Evolutionary conservation across 2,888 invertebrate genomes (phyloP).

Genomic region (Enchytraeus crypticus): DNA sequence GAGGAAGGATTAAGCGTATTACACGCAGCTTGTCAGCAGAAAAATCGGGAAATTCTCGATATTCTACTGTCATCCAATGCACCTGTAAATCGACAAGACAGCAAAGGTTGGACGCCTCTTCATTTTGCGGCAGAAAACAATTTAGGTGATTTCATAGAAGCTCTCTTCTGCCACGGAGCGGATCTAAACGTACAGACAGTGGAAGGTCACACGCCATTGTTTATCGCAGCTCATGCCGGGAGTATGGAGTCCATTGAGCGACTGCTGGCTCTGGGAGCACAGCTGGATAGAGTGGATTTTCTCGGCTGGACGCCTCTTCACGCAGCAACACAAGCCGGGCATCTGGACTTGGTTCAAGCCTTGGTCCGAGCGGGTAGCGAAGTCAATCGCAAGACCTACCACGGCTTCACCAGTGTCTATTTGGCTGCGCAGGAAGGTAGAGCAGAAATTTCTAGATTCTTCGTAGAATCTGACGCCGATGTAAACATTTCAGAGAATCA

Average conservation of each 20-base stretch:
- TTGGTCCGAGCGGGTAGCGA: conserved; percentile 19
- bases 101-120: conserved; percentile 26
- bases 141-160: conserved; percentile 16
- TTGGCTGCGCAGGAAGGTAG: conserved; percentile 21
- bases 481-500: conserved; percentile 27
- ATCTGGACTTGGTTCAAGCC: conserved; percentile 13
- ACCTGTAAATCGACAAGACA: conserved; percentile 23
- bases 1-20: conserved; percentile 18
- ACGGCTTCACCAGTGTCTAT: conserved; percentile 26
- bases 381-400: conserved; percentile 26
- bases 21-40: conserved; percentile 25
- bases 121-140: conserved; percentile 27
- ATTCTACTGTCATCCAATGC: conserved; percentile 17
- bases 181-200: conserved; percentile 24
- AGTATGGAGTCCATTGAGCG: conserved; percentile 6
- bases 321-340: conserved; percentile 26
- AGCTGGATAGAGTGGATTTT: conserved; percentile 24
- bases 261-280: conserved; percentile 16
- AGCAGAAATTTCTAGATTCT: conserved; percentile 13
- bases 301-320: conserved; percentile 28
- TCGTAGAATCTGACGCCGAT: conserved; percentile 18
- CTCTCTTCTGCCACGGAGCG: conserved; percentile 17
- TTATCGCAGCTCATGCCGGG: conserved; percentile 24
- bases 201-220: conserved; percentile 24
- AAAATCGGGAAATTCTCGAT: conserved; percentile 13